Evolutionary conservation across 2,888 invertebrate genomes (phyloP).

Genomic region (Mesorhabditis belari): DNA sequence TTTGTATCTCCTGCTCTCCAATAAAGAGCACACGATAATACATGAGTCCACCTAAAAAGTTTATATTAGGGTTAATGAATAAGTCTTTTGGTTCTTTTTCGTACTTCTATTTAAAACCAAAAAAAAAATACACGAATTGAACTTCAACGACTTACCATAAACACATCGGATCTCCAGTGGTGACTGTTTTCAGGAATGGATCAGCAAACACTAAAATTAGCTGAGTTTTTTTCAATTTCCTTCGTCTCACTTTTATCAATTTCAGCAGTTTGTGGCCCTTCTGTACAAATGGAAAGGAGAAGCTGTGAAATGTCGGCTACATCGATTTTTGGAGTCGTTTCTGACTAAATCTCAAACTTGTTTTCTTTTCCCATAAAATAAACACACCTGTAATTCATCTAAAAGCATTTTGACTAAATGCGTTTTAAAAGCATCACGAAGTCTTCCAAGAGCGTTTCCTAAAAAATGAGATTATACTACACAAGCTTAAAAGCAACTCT

Average conservation of each 20-base stretch:
- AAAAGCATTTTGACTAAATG: slow-evolving; percentile 35
- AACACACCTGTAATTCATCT: slow-evolving; percentile 24
- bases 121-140: too few relatives aligned
- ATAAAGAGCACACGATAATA: slow-evolving; percentile 44
- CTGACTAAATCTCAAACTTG: neutral
- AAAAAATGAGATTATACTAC: too few relatives aligned
- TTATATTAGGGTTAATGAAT: too few relatives aligned
- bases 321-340: slow-evolving; percentile 11
- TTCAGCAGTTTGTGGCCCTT: slow-evolving; percentile 7
- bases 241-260: slow-evolving; percentile 12
- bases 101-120: neutral
- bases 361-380: slow-evolving; percentile 9
- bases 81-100: too few relatives aligned
- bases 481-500: too few relatives aligned
- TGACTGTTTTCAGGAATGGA: neutral
- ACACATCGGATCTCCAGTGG: neutral
- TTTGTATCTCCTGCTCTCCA: slow-evolving; percentile 32
- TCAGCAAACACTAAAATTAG: neutral
- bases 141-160: neutral
- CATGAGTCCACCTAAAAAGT: slow-evolving; percentile 50
- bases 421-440: slow-evolving; percentile 41
- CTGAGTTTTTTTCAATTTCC: neutral
- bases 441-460: slow-evolving; percentile 38
- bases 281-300: slow-evolving; percentile 35
- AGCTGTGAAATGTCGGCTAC: slow-evolving; percentile 43